Evolutionary conservation across 2,888 invertebrate genomes (phyloP), one percentile per base, ranked within the genome.

Genomic region (Pollenia amentaria): DNA sequence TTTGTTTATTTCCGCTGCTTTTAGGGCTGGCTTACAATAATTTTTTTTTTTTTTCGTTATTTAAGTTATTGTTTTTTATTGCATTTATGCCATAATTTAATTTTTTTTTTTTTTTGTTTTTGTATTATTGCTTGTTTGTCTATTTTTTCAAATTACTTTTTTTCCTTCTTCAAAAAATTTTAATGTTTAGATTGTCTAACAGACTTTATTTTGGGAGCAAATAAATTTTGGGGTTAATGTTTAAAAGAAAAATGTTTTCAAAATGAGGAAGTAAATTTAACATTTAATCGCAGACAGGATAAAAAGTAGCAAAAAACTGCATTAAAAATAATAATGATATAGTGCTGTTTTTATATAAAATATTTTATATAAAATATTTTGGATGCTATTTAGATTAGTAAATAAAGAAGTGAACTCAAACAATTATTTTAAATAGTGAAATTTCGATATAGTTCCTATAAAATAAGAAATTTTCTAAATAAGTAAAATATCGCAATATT

Each of bases 1-100:
- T 81, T 64, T 53, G 48, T 38, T 81, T 81, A 85, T 81, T 85
- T 85, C 85, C 85, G 85, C 72, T 53, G 77, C 67, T 81, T 48
- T 53, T 81, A 85, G 85, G 85, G 85, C 85, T 78, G 60, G 14
- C 14, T 51, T 40, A 14, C 29, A 29, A 6, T n/a, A 53, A 29
- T 4, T 40, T 48, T n/a, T 70, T 48, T 21, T 1, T 51, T 4
- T 48, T 46, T n/a, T 16, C 55, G n/a, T 46, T 38, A 12, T 9
- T 40, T 8, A 29, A 29, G 29, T 40, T 16, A 1, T 48, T 48
- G 3, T 55, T 55, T 77, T 57, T 18, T 62, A 55, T 75, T 57
- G 40, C 38, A 57, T 81, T 73, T 40, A 67, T 73, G 55, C 53
- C 72, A 80, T 65, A 65, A 80, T 80, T 65, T 65, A 44, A 55